Evolutionary conservation across 2,113 vertebrate species (phyloP).

Genomic region (Aphelocoma coerulescens): DNA sequence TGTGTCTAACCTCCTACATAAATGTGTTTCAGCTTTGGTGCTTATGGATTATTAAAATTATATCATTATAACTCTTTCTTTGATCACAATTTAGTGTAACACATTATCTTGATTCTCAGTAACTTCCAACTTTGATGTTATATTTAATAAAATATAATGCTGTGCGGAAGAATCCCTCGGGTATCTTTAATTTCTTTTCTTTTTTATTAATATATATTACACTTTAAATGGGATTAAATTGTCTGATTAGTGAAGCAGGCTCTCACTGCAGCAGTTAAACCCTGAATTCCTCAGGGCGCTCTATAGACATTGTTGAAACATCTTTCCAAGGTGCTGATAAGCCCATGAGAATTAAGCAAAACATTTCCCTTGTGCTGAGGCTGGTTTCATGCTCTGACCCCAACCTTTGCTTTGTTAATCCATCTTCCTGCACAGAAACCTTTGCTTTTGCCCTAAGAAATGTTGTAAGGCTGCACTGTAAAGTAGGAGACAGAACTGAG

Average conservation of each 20-base stretch:
- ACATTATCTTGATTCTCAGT: constrained; percentile 46
- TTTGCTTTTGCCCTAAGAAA: not conserved
- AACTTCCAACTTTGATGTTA: constrained; percentile 57
- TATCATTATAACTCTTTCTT: constrained; percentile 55
- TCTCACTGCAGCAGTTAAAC: constrained; percentile 54
- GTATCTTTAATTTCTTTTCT: constrained; percentile 64
- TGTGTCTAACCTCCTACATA: not conserved
- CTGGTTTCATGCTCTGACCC: not conserved
- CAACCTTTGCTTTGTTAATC: not conserved
- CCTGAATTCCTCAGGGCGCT: not conserved
- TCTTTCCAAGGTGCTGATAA: constrained; percentile 15
- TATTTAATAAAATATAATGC: constrained; percentile 60
- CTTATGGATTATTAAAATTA: constrained; percentile 56
- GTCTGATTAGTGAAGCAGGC: constrained; percentile 68
- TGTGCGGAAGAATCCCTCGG: constrained; percentile 40
- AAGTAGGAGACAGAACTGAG: not conserved
- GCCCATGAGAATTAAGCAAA: not conserved
- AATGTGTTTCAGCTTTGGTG: not conserved
- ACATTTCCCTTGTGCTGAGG: not conserved
- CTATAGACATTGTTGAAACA: not conserved
- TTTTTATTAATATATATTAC: constrained; percentile 49
- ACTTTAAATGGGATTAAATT: constrained; percentile 73
- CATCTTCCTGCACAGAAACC: not conserved
- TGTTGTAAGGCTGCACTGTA: not conserved
- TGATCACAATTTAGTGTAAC: constrained; percentile 65